These are phyloP conservation scores for Lepidurus packardi DNA, from an alignment of 1,140 invertebrate species.

Conservation along the genomic window DNA sequence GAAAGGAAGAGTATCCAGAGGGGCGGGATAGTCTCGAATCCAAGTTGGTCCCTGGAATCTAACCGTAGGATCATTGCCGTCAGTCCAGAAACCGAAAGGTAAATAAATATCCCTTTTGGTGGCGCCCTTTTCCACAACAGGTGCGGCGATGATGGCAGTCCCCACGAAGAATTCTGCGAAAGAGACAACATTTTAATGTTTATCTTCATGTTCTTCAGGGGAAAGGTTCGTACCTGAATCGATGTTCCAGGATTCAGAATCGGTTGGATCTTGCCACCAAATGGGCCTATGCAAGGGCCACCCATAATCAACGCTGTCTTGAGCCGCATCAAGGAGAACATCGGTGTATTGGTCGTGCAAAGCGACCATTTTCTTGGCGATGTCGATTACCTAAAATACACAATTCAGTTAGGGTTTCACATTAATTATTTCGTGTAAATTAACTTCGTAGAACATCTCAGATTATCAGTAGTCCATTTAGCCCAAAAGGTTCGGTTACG, in stretches of 20 bases:
- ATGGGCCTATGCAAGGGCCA: constrained; percentile 75
- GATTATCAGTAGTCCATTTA: not conserved
- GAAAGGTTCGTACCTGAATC: constrained; percentile 41
- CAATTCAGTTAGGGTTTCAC: not conserved
- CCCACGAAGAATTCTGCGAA: constrained; percentile 75
- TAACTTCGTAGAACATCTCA: not conserved
- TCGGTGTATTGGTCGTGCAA: constrained; percentile 63
- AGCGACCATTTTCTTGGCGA: constrained; percentile 58
- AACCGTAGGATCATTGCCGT: constrained; percentile 49
- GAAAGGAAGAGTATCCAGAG: constrained; percentile 59
- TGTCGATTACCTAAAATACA: constrained; percentile 52
- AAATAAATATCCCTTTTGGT: constrained; percentile 66
- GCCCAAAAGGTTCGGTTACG: not conserved
- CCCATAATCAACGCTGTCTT: constrained; percentile 55
- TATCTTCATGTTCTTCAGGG: not conserved
- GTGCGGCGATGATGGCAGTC: constrained; percentile 76
- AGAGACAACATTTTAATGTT: constrained; percentile 34
- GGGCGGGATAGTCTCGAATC: constrained; percentile 60
- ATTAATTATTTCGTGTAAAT: too few relatives aligned
- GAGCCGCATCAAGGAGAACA: constrained; percentile 56
- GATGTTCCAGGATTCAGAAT: constrained; percentile 57
- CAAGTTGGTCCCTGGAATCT: constrained; percentile 56
- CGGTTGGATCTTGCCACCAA: constrained; percentile 79
- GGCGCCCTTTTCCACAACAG: constrained; percentile 63
- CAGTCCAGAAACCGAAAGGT: constrained; percentile 62